phyloP scores from a whole-genome alignment of 2,797 vertebrate species.

The Acanthopagrus latus region DNA sequence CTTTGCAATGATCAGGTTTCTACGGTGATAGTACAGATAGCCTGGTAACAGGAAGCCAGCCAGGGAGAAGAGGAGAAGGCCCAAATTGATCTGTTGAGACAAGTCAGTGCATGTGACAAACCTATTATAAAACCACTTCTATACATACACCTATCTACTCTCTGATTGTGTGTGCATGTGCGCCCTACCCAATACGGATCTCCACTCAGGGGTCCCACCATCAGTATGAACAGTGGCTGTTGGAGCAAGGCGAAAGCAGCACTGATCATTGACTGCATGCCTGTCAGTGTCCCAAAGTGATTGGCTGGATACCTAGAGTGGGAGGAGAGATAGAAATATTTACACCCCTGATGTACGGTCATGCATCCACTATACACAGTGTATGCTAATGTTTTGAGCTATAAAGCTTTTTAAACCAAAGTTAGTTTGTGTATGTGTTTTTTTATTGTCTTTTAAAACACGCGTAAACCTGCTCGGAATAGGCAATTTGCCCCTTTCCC shows the following conservation, averaged over 20 bases:
- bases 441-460: too few relatives aligned
- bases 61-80: slow-evolving; percentile 87
- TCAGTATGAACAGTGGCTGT: slow-evolving; percentile 88
- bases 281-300: slow-evolving; percentile 92
- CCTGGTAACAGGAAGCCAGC: slow-evolving; percentile 89
- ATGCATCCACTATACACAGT: too few relatives aligned
- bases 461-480: too few relatives aligned
- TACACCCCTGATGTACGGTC: neutral
- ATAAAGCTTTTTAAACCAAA: too few relatives aligned
- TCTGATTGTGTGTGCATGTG: neutral
- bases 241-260: slow-evolving; percentile 90
- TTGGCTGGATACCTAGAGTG: slow-evolving; percentile 87
- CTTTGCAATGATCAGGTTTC: slow-evolving; percentile 75
- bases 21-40: slow-evolving; percentile 88
- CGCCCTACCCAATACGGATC: slow-evolving; percentile 90
- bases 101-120: slow-evolving; percentile 20
- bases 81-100: slow-evolving; percentile 88
- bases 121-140: neutral
- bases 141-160: neutral
- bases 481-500: too few relatives aligned
- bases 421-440: too few relatives aligned
- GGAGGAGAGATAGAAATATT: neutral
- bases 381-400: too few relatives aligned
- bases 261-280: slow-evolving; percentile 91
- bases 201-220: slow-evolving; percentile 87